Evolutionary conservation across 2,888 invertebrate species (phyloP), one percentile per base, ranked within the genome.

Genomic region (Lacanobia oleracea): DNA sequence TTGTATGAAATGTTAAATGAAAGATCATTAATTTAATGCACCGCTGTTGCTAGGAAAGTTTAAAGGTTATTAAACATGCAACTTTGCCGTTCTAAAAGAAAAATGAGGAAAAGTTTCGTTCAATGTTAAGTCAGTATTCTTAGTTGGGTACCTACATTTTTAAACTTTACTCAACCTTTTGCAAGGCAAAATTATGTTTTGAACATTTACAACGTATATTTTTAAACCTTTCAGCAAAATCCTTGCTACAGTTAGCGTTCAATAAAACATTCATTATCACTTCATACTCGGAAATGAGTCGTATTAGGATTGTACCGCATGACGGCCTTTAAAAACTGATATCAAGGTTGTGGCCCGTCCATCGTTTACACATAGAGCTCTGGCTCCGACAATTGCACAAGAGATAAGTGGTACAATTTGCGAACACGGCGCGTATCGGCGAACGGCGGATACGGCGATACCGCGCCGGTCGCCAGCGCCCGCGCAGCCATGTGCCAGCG

Each of bases 401-500:
- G 59, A 84, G 81, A 82, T 81, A 82, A 81, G 74, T 79, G 82
- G 79, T 67, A 71, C 81, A 82, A 85, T 81, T 79, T 77, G 72
- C 79, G 67, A 72, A 70, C 70, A 67, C 48, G 76, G 45, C 69
- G 68, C 79, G 72, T 87, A 88, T 87, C 86, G 83, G 81, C 86
- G 87, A 88, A 87, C 86, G 85, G 82, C 86, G 87, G 88, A 88
- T 84, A 80, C 72, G 64, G 63, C 67, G 84, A 79, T 82, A 86
- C 45, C 33, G 59, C 45, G 33, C 45, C 59, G 23, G 33, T 12
- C 4, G 45, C 45, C 62, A 9, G 56, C 56, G 50, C 66, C 18
- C 40, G 64, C 65, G 33, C 10, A 27, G 53, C 33, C 70, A 71
- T 67, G 56, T 59, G 61, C 59, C 21, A 63, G 72, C 70, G 67